Evolutionary conservation across 2,113 vertebrate genomes (phyloP).

Genomic region (Paedocypris sp.): DNA sequence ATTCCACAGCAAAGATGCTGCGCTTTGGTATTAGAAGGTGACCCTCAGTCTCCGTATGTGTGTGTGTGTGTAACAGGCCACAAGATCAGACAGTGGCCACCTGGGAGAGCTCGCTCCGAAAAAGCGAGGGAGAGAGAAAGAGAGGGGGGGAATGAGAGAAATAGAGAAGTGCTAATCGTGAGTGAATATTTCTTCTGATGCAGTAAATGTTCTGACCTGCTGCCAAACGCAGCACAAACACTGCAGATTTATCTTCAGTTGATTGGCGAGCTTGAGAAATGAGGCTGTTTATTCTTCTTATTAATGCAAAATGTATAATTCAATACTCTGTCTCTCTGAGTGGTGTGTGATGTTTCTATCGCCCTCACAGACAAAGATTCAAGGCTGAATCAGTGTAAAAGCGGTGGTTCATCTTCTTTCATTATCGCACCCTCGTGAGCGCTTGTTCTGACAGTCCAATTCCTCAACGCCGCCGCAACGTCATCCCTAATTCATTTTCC

Average conservation of each 20-base stretch:
- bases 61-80: conserved; percentile 15
- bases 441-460: conserved; percentile 52
- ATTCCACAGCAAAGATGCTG: no score
- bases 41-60: conserved; percentile 17
- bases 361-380: background rate
- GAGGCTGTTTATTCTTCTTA: no score
- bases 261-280: no score
- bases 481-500: conserved; percentile 58
- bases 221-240: no score
- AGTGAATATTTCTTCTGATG: no score
- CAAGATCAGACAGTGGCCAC: conserved; percentile 12
- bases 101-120: no score
- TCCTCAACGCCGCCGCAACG: conserved; percentile 48
- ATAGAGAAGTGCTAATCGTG: no score
- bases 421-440: conserved; percentile 46
- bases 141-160: background rate
- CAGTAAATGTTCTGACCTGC: no score
- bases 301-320: no score
- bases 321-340: no score
- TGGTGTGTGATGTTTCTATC: conserved; percentile 5
- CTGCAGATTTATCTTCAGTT: no score
- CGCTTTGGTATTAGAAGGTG: conserved; percentile 18
- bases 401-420: conserved; percentile 46
- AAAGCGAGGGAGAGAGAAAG: conserved; percentile 6
- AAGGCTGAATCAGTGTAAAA: conserved; percentile 23